Conservation (phyloP, 2,888 invertebrate genomes). For the Zeuzera pyrina region DNA sequence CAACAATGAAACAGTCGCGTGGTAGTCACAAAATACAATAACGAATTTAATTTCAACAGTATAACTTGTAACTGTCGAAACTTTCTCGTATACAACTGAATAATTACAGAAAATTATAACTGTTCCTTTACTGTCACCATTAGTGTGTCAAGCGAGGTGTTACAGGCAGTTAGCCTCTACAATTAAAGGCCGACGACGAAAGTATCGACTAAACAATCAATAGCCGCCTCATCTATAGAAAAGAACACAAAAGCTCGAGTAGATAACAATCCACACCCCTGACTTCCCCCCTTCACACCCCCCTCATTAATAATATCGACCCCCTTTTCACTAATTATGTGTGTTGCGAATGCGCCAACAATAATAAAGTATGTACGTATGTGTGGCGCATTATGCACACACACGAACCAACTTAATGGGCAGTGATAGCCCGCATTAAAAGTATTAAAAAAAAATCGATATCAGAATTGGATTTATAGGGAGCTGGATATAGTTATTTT, state of each 20-base stretch:
- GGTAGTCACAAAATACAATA: conserved; percentile 15
- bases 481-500: conserved; percentile 50
- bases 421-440: conserved; percentile 53
- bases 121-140: conserved; percentile 43
- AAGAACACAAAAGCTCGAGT: conserved; percentile 69
- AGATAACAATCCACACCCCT: conserved; percentile 58
- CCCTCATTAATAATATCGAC: conserved; percentile 72
- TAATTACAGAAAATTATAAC: conserved; percentile 60
- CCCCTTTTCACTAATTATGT: conserved; percentile 69
- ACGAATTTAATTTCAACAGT: conserved; percentile 26
- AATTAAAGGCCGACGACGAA: conserved; percentile 56
- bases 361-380: conserved; percentile 17
- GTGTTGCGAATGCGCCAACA: conserved; percentile 57
- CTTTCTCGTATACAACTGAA: conserved; percentile 50
- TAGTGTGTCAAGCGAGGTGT: conserved; percentile 66
- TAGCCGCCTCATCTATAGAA: conserved; percentile 56
- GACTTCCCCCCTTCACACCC: conserved; percentile 29
- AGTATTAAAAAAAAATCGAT: conserved; percentile 51
- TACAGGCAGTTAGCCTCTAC: conserved; percentile 56
- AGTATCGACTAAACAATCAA: conserved; percentile 69
- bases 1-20: neutral
- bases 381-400: conserved; percentile 18
- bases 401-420: conserved; percentile 30
- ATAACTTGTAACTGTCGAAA: conserved; percentile 42
- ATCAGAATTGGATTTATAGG: conserved; percentile 38